Evolutionary conservation across 2,797 vertebrate species (phyloP), one percentile per base, ranked within the genome.

Genomic region (Protonibea diacanthus): DNA sequence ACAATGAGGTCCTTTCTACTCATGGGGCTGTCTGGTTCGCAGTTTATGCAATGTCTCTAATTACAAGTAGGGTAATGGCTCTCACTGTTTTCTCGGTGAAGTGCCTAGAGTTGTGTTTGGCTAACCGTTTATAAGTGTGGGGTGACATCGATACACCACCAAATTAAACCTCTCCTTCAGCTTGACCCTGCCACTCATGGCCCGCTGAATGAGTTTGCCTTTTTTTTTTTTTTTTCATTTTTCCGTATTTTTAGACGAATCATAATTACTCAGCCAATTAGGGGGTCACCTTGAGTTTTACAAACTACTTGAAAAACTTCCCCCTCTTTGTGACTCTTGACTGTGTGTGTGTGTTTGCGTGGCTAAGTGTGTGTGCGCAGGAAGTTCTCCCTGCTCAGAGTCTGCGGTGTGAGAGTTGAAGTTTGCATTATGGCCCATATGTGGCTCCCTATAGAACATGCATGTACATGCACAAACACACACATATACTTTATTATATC

Each of bases 241-340:
- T 87, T 69, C 80, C 82, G 78, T 93, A 87, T 93, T 94, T 92
- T 90, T 92, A 90, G 89, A 91, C 71, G 57, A 93, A 76, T 94
- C 89, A 90, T 95, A 95, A 95, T 95, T 95, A 93, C 75, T 63
- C 82, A 90, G 86, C 89, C 93, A 94, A 94, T 94, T 95, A 93
- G 81, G 78, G 85, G 93, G 94, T 95, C 93, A 95, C 94, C 94
- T 95, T 94, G 88, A 91, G 87, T 87, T 84, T 93, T 85, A 88
- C 71, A 86, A 89, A 92, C 77, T 62, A 82, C 86, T 91, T 81
- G 76, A 88, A 92, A 92, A 92, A 90, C 81, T 83, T 94, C 87
- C 82, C 86, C 80, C 49, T 76, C 58, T 73, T 77, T 67, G 53
- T 64, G 48, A 80, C 75, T 77, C 51, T 38, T 60, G 29, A 13